These are phyloP conservation scores for Platynereis dumerilii DNA, from an alignment of 2,888 invertebrate genomes.

Conservation along the genomic window DNA sequence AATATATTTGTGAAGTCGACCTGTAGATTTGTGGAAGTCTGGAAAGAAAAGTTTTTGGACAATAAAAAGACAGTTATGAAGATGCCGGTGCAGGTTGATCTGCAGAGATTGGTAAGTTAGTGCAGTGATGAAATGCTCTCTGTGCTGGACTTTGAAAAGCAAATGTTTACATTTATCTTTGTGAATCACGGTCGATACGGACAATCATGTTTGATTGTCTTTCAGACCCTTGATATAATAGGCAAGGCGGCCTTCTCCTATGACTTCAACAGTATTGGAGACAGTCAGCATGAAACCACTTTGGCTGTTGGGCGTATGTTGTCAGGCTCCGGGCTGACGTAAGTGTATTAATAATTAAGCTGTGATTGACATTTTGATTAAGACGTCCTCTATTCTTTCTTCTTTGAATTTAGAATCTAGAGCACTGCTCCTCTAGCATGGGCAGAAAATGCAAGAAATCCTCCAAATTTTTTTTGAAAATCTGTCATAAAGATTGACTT, in stretches of 20 bases:
- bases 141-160: neutral
- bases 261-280: constrained; percentile 35
- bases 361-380: no score
- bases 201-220: neutral
- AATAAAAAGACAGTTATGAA: constrained; percentile 15
- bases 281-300: constrained; percentile 30
- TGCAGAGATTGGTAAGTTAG: constrained; percentile 39
- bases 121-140: neutral
- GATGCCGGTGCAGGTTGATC: constrained; percentile 38
- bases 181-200: neutral
- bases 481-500: no score
- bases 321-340: constrained; percentile 28
- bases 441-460: no score
- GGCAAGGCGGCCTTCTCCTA: constrained; percentile 42
- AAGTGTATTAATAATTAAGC: constrained; percentile 8
- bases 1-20: constrained; percentile 42
- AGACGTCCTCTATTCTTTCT: no score
- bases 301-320: constrained; percentile 33
- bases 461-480: no score
- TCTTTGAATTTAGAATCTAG: no score
- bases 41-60: constrained; percentile 30
- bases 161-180: no score
- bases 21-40: constrained; percentile 32
- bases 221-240: constrained; percentile 43
- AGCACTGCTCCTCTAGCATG: no score